Evolutionary conservation across 2,888 invertebrate species (phyloP), one percentile per base, ranked within the genome.

Genomic region (Andrena marginata): DNA sequence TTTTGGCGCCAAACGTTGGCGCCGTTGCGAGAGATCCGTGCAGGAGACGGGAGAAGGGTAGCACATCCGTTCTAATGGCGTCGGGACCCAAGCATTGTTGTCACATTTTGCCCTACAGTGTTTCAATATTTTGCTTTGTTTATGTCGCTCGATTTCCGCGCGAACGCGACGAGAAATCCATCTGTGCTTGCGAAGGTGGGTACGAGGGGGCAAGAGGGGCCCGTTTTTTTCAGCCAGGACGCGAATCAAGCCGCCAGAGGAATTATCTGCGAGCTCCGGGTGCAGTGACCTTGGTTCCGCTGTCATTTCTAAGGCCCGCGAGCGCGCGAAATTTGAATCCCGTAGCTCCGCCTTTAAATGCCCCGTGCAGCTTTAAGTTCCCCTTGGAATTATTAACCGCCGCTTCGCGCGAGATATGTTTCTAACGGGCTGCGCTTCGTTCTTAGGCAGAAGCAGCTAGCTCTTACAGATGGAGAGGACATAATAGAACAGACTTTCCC

Each of bases 81-180:
- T 93, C 91, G 85, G 77, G 86, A 87, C 81, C 83, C 86, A 91
- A 91, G 93, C 94, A 94, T 92, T 94, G 94, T 94, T 94, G 94
- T 94, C 94, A 94, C 92, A 92, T 94, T 94, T 94, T 93, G 89
- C 87, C 88, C 85, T 93, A 93, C 94, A 94, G 94, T 94, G 94
- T 94, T 94, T 93, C 93, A 93, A 92, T 93, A 93, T 91, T 92
- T 92, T 89, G 90, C 90, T 92, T 93, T 93, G 93, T 93, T 93
- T 93, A 93, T 91, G 90, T 92, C 85, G 84, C 75, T 75, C 80
- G 71, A 82, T 77, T 90, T 82, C 79, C 64, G 35, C 71, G 72
- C 51, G 51, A 85, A 88, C 73, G 63, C 79, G 71, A 78, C 73
- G 67, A 70, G 65, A 62, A 54, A 80, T 82, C 71, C 64, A 7